phyloP scores from a whole-genome alignment of 2,113 vertebrate genomes.

The Kobus ellipsiprymnus region DNA sequence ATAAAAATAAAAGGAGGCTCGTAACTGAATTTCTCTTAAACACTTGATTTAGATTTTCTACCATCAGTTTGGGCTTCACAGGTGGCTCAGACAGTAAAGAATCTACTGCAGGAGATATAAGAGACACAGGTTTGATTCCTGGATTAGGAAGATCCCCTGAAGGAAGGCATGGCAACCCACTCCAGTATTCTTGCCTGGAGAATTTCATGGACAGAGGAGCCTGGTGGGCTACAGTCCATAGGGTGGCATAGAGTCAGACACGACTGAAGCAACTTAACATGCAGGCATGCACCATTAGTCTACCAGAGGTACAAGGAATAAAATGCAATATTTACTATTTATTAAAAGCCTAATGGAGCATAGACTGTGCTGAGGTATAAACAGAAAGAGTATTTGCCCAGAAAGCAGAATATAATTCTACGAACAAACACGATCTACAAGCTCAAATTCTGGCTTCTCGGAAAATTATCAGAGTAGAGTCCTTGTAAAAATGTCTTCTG shows the following conservation, averaged over 20 bases:
- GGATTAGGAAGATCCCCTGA: neutral
- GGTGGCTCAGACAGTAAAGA: too few relatives aligned
- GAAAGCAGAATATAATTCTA: constrained; percentile 18
- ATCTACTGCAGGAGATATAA: neutral
- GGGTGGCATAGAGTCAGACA: neutral
- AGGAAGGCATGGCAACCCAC: neutral
- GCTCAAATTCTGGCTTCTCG: constrained; percentile 17
- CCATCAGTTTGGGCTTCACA: neutral
- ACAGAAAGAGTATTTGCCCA: constrained; percentile 22
- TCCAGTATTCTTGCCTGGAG: neutral
- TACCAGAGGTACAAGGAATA: neutral
- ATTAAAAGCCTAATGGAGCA: constrained; percentile 1
- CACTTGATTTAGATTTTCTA: constrained; percentile 5
- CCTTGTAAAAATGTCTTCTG: constrained; percentile 10
- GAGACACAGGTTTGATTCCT: neutral
- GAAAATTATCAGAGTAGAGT: neutral
- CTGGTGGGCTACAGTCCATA: neutral
- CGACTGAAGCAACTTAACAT: neutral
- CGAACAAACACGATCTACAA: neutral
- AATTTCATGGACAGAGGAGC: neutral
- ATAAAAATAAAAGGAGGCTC: neutral
- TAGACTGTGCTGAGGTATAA: neutral
- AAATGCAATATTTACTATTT: constrained; percentile 46
- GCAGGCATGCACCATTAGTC: neutral
- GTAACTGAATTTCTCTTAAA: neutral